Conservation (phyloP, 2,888 invertebrate genomes). For the Clitarchus hookeri region DNA sequence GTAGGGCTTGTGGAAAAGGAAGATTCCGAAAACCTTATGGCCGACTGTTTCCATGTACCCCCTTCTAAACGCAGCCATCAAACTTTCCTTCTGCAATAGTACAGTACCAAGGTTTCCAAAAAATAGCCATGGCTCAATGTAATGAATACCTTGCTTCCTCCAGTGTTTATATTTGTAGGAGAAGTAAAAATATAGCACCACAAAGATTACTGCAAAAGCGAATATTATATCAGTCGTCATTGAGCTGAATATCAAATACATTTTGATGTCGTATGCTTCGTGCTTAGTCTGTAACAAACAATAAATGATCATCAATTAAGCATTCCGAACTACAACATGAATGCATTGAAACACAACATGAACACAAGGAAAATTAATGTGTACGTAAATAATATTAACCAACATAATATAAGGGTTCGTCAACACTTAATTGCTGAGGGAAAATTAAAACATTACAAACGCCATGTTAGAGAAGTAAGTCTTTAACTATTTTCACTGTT, state of each 20-base stretch:
- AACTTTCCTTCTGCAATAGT: conserved; percentile 60
- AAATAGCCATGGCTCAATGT: conserved; percentile 58
- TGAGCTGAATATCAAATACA: not conserved
- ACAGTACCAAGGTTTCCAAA: conserved; percentile 66
- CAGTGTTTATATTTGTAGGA: conserved; percentile 56
- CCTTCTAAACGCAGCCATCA: conserved; percentile 66
- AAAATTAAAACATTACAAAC: too few relatives aligned
- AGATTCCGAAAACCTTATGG: conserved; percentile 48
- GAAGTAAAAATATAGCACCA: conserved; percentile 20
- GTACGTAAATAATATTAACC: too few relatives aligned
- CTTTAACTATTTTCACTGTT: too few relatives aligned
- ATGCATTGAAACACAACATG: too few relatives aligned
- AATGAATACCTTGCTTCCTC: conserved; percentile 61
- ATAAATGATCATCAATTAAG: too few relatives aligned
- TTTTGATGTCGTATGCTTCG: not conserved
- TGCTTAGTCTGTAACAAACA: too few relatives aligned
- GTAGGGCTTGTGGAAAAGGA: conserved; percentile 50
- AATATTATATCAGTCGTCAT: not conserved
- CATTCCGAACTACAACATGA: too few relatives aligned
- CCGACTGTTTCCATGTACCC: conserved; percentile 50
- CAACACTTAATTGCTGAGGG: too few relatives aligned
- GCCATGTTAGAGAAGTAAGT: too few relatives aligned
- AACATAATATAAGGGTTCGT: too few relatives aligned
- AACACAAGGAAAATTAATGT: too few relatives aligned
- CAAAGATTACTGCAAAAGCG: not conserved